Evolutionary conservation across 1,140 invertebrate species (phyloP).

Genomic region (Macrobrachium nipponense): DNA sequence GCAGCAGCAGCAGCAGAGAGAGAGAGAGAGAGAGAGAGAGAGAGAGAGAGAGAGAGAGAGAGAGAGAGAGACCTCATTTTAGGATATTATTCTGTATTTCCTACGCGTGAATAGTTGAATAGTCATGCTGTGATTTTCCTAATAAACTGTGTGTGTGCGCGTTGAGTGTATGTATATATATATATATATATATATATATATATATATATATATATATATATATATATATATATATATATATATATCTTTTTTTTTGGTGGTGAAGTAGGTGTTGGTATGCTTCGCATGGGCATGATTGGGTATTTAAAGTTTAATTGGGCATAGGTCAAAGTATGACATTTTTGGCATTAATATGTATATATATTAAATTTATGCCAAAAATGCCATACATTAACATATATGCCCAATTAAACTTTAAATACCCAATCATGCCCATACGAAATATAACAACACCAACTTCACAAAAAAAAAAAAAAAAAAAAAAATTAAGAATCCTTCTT

Average conservation of each 20-base stretch:
- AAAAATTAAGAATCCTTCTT: not conserved
- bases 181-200: slow-evolving; percentile 26
- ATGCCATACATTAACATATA: slow-evolving; percentile 5
- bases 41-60: no score
- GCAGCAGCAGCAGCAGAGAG: no score
- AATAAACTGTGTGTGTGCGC: no score
- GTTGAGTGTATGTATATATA: slow-evolving; percentile 18
- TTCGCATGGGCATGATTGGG: no score
- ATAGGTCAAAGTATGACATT: no score
- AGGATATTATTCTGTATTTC: not conserved
- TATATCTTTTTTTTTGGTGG: no score
- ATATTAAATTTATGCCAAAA: slow-evolving; percentile 5
- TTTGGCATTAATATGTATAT: slow-evolving; percentile 27
- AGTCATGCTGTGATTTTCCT: no score
- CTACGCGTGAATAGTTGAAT: not conserved
- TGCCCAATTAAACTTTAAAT: slow-evolving; percentile 9
- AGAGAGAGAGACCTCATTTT: no score
- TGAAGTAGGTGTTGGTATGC: no score
- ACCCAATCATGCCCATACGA: not conserved
- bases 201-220: slow-evolving; percentile 17
- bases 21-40: no score
- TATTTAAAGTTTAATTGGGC: no score
- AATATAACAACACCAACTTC: not conserved
- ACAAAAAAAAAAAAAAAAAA: no score
- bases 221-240: slow-evolving; percentile 21